Evolutionary conservation across 2,113 vertebrate species (phyloP), one percentile per base, ranked within the genome.

Genomic region (Acanthochromis polyacanthus): DNA sequence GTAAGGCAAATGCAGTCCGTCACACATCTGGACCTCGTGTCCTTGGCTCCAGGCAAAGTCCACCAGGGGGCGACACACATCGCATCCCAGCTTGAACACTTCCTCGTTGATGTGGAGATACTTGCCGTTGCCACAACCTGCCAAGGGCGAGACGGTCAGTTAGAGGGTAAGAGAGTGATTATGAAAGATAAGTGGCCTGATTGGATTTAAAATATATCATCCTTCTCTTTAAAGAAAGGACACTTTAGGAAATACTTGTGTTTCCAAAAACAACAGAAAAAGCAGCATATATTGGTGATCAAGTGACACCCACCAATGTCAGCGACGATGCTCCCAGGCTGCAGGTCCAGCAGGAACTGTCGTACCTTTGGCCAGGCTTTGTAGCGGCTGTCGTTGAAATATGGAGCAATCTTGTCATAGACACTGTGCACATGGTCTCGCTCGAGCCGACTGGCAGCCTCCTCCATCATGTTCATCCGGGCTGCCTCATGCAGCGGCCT

Each of bases 61-160:
- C 89, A 95, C 93, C 83, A 95, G 82, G 0, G 91, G 94, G 81
- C 90, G 94, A 83, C 93, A 95, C 11, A 92, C 91, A 45, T 94
- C 84, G 1, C 95, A 95, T 7, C 91, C 91, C 89, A 96, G 81
- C 90, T 96, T 95, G 86, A 94, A 94, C 79, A 72, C 89, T 28
- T 92, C 81, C 82, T 89, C 92, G 86, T 87, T 96, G 87, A 96
- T 96, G 92, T 87, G 91, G 78, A 95, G 92, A 55, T 96, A 95
- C 92, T 96, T 96, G 46, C 94, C 94, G 76, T 95, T 96, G 69
- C 95, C 80, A 53, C 94, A 96, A 69, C 94, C 95, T 96, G 83
- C 20, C 74, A 78, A 45, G 25, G 72, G 43, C 40, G 74, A 64
- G 14, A 59, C 40, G 40, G 56, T 66, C 53, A 76, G 45, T 36